Evolutionary conservation across 2,797 vertebrate genomes (phyloP).

Genomic region (Silurus aristotelis): DNA sequence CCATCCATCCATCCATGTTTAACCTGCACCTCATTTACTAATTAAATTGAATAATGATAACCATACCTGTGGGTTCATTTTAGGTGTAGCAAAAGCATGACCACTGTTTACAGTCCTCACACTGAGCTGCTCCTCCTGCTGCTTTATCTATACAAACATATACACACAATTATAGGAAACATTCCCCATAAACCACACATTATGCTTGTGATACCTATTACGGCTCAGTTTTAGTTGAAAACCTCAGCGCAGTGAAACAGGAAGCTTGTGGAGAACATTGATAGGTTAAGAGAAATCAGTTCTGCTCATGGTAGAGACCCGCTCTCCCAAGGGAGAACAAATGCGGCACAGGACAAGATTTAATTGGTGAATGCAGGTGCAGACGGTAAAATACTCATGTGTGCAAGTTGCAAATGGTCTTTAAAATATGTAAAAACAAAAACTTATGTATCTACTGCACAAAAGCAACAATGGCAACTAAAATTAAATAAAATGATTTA

Average conservation of each 20-base stretch:
- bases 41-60: not conserved
- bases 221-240: not conserved
- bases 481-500: too few relatives aligned
- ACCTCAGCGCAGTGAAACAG: not conserved
- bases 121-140: conserved; percentile 67
- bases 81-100: conserved; percentile 63
- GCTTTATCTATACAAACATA: conserved; percentile 62
- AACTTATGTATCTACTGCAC: too few relatives aligned
- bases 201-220: not conserved
- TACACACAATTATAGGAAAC: not conserved
- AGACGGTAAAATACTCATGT: too few relatives aligned
- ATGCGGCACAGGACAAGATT: too few relatives aligned
- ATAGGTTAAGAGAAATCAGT: not conserved
- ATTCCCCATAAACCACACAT: not conserved
- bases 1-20: not conserved
- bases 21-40: not conserved
- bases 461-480: too few relatives aligned
- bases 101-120: conserved; percentile 56
- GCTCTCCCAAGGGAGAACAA: too few relatives aligned
- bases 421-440: too few relatives aligned
- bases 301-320: too few relatives aligned
- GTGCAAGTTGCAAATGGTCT: too few relatives aligned
- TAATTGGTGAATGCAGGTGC: too few relatives aligned
- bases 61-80: conserved; percentile 64
- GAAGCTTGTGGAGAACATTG: not conserved